Evolutionary conservation across 2,888 invertebrate genomes (phyloP), one percentile per base, ranked within the genome.

Genomic region (Sinhomidia bicolor): DNA sequence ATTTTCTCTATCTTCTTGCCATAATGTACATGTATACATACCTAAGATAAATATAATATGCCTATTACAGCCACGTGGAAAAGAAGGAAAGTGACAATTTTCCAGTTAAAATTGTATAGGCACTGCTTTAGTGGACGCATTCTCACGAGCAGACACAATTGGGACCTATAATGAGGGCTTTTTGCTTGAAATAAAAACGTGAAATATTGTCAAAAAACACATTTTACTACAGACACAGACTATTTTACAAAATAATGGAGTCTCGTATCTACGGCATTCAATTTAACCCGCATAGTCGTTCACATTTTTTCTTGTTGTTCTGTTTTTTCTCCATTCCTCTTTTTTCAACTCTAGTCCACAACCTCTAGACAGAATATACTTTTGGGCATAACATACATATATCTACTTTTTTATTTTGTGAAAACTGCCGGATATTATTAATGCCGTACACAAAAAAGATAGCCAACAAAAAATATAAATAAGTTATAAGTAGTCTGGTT

Each of bases 61-160:
- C 10, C 47, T 44, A 10, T 9, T 51, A 23, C 57, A 9, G 26
- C 10, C 26, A 36, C 17, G 23, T 47, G n/a, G 23, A 47, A 44
- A 7, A 44, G 14, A 71, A 71, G 6, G 47, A 71, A 71, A 71
- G 71, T 44, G 71, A 71, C 71, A 71, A 71, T 71, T 44, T 23
- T n/a, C 9, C 57, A 17, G 20, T 1, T 68, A 10, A 9, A 7
- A 23, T 23, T n/a, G 14, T 54, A 57, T 29, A 12, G 62, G 10
- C 4, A n/a, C 62, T 23, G 7, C 0, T 29, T 65, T 26, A 36
- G 51, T 26, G n/a, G 51, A 4, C 14, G 10, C 36, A 51, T 51
- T 71, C 71, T 71, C 44, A 3, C 23, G 71, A 44, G 71, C n/a
- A 71, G n/a, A 20, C 20, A 44, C 23, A 44, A n/a, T n/a, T 41